These are phyloP conservation scores for Cephus nigrinus DNA, from an alignment of 2,888 invertebrate species.

Conservation along the genomic window DNA sequence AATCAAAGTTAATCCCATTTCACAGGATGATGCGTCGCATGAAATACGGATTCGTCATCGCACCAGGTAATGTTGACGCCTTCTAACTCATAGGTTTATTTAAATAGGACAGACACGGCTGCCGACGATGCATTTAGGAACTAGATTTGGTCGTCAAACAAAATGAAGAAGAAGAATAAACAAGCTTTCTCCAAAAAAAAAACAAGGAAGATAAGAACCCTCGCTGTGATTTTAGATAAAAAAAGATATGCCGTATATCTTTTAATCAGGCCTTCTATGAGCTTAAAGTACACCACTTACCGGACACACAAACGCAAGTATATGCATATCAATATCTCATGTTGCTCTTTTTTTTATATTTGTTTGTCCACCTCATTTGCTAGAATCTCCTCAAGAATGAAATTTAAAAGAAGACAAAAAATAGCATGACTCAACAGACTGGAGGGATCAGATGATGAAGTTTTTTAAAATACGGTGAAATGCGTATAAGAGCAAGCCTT, in stretches of 20 bases:
- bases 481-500: neutral
- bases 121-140: neutral
- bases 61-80: neutral
- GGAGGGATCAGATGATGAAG: neutral
- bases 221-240: neutral
- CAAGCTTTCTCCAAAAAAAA: neutral
- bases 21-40: neutral
- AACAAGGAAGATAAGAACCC: neutral
- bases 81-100: too few species aligned
- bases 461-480: neutral
- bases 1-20: neutral
- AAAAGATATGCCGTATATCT: neutral
- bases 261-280: neutral
- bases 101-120: neutral
- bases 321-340: neutral
- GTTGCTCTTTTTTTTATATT: neutral
- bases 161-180: neutral
- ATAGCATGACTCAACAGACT: neutral
- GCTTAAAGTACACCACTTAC: neutral
- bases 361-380: neutral
- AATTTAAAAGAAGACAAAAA: neutral
- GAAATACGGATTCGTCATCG: neutral
- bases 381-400: neutral
- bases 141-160: neutral
- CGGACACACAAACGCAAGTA: neutral